Evolutionary conservation across 1,140 invertebrate genomes (phyloP).

Genomic region (Scaptomyza pallida): DNA sequence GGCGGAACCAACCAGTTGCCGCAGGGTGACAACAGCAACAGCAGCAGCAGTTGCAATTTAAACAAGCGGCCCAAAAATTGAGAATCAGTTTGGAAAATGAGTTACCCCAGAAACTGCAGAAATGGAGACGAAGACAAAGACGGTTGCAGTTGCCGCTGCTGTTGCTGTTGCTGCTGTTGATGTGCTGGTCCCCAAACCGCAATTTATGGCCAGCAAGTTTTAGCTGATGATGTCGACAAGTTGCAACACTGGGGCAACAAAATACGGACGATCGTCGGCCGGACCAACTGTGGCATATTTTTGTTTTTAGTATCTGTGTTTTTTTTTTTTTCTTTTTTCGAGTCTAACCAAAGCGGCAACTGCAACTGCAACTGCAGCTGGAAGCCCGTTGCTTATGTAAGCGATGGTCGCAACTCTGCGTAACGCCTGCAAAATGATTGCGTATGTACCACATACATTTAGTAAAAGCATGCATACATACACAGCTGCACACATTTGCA

Average conservation of each 20-base stretch:
- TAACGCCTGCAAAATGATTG: constrained; percentile 62
- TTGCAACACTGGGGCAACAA: constrained; percentile 59
- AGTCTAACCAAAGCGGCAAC: constrained; percentile 27
- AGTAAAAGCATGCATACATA: constrained; percentile 8
- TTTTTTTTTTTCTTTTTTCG: neutral
- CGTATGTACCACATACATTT: constrained; percentile 30
- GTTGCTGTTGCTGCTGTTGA: neutral
- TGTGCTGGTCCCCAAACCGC: constrained; percentile 13
- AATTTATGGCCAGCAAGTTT: constrained; percentile 44
- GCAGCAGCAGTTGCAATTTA: constrained; percentile 16
- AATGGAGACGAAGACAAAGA: constrained; percentile 38
- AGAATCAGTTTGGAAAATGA: constrained; percentile 60
- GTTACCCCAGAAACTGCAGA: constrained; percentile 44
- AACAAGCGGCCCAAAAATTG: constrained; percentile 42
- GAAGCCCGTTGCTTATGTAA: constrained; percentile 65
- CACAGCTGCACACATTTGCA: constrained; percentile 24
- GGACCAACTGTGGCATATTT: constrained; percentile 53
- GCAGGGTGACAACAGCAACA: constrained; percentile 39
- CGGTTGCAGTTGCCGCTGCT: neutral
- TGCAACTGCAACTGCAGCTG: constrained; percentile 54
- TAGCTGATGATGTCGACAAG: constrained; percentile 54
- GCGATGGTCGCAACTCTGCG: constrained; percentile 27
- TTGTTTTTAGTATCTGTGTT: neutral
- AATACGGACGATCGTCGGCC: constrained; percentile 16
- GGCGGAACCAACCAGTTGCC: constrained; percentile 22